Percentiles rank a stretch among this genome's conserved stretches.
Evolutionary conservation across 2,113 vertebrate species (phyloP).

Genomic region (Mormyrus iriodes): DNA sequence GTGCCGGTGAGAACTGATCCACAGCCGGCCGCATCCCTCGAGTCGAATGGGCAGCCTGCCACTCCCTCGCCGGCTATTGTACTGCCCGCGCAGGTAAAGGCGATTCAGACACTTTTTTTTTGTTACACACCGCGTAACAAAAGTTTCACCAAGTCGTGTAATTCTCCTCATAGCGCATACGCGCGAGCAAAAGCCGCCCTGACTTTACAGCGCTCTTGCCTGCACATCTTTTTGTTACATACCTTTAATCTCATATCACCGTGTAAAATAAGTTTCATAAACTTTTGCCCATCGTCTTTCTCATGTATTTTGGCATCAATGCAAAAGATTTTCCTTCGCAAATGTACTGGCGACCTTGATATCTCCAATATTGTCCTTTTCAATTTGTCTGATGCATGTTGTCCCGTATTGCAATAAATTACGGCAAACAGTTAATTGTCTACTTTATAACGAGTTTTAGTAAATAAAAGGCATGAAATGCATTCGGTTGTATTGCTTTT

Average conservation of each 20-base stretch:
- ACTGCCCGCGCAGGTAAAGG: conserved; percentile 75
- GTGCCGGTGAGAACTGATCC: conserved; percentile 69
- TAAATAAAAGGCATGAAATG: background rate
- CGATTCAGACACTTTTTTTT: conserved; percentile 9
- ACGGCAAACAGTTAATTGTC: background rate
- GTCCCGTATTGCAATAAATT: background rate
- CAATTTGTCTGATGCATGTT: background rate
- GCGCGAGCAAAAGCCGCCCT: background rate
- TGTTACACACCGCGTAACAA: conserved; percentile 7
- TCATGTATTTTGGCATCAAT: background rate
- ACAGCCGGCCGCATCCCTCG: conserved; percentile 55
- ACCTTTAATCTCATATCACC: background rate
- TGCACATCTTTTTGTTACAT: background rate
- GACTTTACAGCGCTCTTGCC: background rate
- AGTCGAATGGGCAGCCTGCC: conserved; percentile 65
- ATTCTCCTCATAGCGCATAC: background rate
- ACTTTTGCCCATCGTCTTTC: conserved; percentile 7
- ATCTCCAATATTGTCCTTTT: background rate
- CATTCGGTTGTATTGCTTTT: background rate
- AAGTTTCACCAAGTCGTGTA: conserved; percentile 12
- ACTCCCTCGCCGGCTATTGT: conserved; percentile 64
- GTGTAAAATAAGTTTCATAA: conserved; percentile 13
- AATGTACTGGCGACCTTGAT: conserved; percentile 11
- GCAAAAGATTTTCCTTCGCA: background rate
- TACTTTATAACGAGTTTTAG: background rate